A percentile compares a stretch with the other conserved stretches of the same genome.
phyloP scores from a whole-genome alignment of 1,140 invertebrate species.

The Kradibia gibbosae region DNA sequence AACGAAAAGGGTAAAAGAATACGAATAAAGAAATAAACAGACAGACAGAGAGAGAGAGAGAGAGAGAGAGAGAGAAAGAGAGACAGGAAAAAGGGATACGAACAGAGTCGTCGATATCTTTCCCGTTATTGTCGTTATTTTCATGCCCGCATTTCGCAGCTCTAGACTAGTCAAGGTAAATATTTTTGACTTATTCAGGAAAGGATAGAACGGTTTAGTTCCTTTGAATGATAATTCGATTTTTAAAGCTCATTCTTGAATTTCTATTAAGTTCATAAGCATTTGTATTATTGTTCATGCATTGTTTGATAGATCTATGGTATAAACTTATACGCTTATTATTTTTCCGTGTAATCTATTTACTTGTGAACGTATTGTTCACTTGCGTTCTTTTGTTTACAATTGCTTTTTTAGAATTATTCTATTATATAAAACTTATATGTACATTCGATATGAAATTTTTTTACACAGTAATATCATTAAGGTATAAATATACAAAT shows the following conservation, averaged over 20 bases:
- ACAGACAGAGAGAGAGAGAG: background rate
- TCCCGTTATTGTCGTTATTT: slow-evolving; percentile 33
- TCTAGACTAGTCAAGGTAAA: slow-evolving; percentile 23
- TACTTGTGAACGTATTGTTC: background rate
- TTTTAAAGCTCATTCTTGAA: background rate
- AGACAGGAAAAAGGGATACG: background rate
- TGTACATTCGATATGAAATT: no score
- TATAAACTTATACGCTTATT: no score
- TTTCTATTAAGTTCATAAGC: background rate
- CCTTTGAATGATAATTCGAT: background rate
- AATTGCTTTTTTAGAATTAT: background rate
- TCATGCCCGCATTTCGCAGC: slow-evolving; percentile 8
- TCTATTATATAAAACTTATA: background rate
- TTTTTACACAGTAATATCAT: no score
- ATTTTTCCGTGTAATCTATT: no score
- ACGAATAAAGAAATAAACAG: background rate
- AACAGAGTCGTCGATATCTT: background rate
- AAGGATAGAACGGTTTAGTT: background rate
- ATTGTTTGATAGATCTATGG: no score
- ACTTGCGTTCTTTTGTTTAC: background rate
- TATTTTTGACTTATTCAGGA: slow-evolving; percentile 33
- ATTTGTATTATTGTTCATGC: background rate
- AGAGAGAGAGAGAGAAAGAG: background rate
- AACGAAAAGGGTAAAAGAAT: background rate
- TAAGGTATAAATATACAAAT: no score